A percentile compares a stretch with the other conserved stretches of the same genome.
Conservation (phyloP, 2,888 invertebrate genomes). For the Psylliodes chrysocephalus region DNA sequence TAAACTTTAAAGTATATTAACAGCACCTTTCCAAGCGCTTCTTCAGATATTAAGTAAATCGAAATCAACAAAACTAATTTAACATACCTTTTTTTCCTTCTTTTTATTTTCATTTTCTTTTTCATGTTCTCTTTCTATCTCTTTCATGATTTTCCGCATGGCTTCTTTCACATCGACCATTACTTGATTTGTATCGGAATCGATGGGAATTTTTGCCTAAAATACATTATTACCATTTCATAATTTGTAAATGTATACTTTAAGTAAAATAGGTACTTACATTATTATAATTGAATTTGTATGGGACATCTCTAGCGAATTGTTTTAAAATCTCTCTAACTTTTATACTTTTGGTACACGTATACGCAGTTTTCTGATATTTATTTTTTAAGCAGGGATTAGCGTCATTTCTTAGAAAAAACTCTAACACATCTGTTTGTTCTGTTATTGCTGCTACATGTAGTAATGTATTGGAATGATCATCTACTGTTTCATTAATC, state of each 20-base stretch:
- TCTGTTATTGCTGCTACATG: constrained; percentile 77
- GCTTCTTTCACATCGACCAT: constrained; percentile 75
- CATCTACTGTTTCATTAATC: constrained; percentile 64
- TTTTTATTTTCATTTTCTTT: constrained; percentile 67
- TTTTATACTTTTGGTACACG: constrained; percentile 73
- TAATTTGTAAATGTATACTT: too few relatives aligned
- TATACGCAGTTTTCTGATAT: constrained; percentile 78
- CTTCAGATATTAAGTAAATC: too few relatives aligned
- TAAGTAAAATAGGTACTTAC: constrained; percentile 64
- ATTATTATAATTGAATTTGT: constrained; percentile 79
- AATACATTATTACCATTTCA: constrained; percentile 39
- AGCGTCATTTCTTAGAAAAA: constrained; percentile 73
- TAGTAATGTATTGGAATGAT: constrained; percentile 74
- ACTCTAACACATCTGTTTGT: constrained; percentile 70
- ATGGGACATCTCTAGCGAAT: constrained; percentile 77
- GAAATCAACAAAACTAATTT: too few relatives aligned
- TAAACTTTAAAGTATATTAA: too few relatives aligned
- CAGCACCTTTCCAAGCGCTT: too few relatives aligned
- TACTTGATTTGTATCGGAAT: constrained; percentile 73
- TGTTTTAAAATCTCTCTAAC: constrained; percentile 77
- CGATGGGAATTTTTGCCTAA: constrained; percentile 78
- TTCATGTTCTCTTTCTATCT: constrained; percentile 67
- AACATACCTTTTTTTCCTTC: constrained; percentile 68
- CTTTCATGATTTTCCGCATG: constrained; percentile 73
- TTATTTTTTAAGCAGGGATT: constrained; percentile 78